A percentile compares a stretch with the other conserved stretches of the same genome.
phyloP scores from a whole-genome alignment of 1,140 invertebrate species.

The Pachyrhynchus sulphureomaculatus region DNA sequence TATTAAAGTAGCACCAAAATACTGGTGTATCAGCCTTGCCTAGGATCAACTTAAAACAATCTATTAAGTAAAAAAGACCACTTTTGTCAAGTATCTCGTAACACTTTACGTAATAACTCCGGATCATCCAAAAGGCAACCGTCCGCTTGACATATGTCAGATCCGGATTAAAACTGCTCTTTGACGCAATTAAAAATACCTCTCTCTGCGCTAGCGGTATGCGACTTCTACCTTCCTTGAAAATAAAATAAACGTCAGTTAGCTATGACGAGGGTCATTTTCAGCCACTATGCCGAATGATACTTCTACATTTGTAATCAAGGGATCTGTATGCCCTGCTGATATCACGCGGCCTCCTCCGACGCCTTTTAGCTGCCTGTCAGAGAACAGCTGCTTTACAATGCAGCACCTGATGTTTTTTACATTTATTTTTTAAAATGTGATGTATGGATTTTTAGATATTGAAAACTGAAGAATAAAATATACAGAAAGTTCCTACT shows the following conservation, averaged over 20 bases:
- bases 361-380: conserved; percentile 12
- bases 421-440: background rate
- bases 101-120: too few species aligned
- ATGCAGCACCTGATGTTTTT: conserved; percentile 6
- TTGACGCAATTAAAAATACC: conserved; percentile 27
- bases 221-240: conserved; percentile 27
- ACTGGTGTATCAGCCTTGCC: too few species aligned
- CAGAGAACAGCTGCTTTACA: conserved; percentile 2
- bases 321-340: conserved; percentile 19
- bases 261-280: conserved; percentile 29
- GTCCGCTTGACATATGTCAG: conserved; percentile 24
- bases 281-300: conserved; percentile 20
- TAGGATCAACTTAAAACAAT: too few species aligned
- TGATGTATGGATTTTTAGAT: too few species aligned
- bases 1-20: too few species aligned
- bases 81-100: too few species aligned
- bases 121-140: background rate
- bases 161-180: conserved; percentile 24
- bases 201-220: conserved; percentile 16
- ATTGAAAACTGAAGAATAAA: too few species aligned
- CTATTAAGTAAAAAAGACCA: too few species aligned
- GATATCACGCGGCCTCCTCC: conserved; percentile 11
- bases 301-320: conserved; percentile 27
- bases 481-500: too few species aligned
- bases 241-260: conserved; percentile 34